Evolutionary conservation across 2,113 vertebrate genomes (phyloP).

Genomic region (Onychostruthus taczanowskii): DNA sequence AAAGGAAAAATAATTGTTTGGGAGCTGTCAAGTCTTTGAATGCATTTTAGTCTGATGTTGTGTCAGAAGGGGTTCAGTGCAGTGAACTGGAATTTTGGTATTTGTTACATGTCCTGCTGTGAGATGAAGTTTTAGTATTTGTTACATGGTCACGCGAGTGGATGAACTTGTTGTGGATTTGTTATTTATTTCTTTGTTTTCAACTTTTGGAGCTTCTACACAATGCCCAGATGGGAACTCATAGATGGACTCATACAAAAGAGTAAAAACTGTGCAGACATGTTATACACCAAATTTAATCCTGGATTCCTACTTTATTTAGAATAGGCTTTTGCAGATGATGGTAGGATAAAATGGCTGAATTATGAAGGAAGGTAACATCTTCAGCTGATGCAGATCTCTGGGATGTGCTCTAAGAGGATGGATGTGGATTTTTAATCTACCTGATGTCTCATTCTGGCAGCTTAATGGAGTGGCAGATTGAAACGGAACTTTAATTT

Average conservation of each 20-base stretch:
- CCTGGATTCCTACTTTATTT: neutral
- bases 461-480: neutral
- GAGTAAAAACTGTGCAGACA: neutral
- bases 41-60: neutral
- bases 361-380: neutral
- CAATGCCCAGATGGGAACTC: neutral
- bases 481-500: neutral
- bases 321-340: neutral
- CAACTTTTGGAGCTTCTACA: neutral
- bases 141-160: fast-evolving
- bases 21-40: neutral
- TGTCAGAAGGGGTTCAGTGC: neutral
- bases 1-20: neutral
- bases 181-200: neutral
- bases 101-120: neutral
- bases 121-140: neutral
- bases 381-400: neutral
- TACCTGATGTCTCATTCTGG: neutral
- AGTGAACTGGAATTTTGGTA: neutral
- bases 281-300: neutral
- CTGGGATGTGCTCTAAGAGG: neutral
- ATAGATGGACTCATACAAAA: neutral
- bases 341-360: neutral
- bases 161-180: neutral
- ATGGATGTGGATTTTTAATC: neutral